Base-by-base conservation (phyloP, 1,140 invertebrate genomes). In the Schlechtendalia chinensis region DNA sequence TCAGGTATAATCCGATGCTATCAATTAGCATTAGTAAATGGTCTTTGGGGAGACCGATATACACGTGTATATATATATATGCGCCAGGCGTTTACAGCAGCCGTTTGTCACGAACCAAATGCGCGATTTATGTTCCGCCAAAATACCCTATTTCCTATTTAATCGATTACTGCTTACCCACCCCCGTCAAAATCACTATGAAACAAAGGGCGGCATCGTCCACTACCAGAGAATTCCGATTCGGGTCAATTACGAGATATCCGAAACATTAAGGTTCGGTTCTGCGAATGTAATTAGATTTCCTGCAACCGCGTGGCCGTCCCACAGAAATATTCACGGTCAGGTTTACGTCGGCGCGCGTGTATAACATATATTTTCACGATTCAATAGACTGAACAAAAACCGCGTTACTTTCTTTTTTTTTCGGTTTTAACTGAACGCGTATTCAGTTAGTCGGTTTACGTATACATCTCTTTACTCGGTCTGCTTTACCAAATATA, bases 11-110 rank as follows among this genome's bases (percentile, higher is more conserved):
- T 74, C 71, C 71, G 19, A 56, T 17, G 22, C 54, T 56, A 74
- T 77, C 56, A 77, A 77, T 77, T 77, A 77, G 56, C 74, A 59
- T 58, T 58, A 77, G 32, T 39, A 77, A 58, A 77, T 47, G 54
- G 27, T 77, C 54, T 77, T 47, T 32, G n/a, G 74, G 5, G 74
- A 17, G n/a, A 39, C 22, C 22, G 16, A 39, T 45, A 67, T 45
- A 50, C 45, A n/a, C 65, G 39, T 45, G 39, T 61, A 17, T 17
- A 17, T 59, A 54, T 54, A 54, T 54, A 65, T 16, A 67, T 39
- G 32, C 32, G 32, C 19, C 24, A n/a, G 16, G 22, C 22, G 22
- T 17, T 16, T 61, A 50, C 56, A 50, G 16, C 39, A 27, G 58
- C 75, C 58, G 56, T 77, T 79, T 59, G 56, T 79, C 74, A 77